Evolutionary conservation across 2,113 vertebrate genomes (phyloP).

Genomic region (Damaliscus lunatus): DNA sequence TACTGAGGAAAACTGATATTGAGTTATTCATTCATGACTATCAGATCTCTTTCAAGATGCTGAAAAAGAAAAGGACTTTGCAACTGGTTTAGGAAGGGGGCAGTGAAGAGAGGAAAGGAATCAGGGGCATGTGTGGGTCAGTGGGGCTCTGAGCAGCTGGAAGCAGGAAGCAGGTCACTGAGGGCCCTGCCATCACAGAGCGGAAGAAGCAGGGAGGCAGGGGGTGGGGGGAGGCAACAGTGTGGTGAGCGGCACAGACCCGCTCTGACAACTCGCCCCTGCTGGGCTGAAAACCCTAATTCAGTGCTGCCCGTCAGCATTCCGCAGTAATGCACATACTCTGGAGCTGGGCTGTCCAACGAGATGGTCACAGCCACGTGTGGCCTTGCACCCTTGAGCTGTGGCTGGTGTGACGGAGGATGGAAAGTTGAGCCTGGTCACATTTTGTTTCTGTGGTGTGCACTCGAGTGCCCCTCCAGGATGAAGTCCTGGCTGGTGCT

Average conservation of each 20-base stretch:
- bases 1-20: not conserved
- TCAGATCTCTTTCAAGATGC: not conserved
- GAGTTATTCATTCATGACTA: not conserved
- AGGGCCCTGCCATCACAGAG: too few relatives aligned
- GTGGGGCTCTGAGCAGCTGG: not conserved
- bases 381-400: not conserved
- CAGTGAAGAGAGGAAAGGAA: not conserved
- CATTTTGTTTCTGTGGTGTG: rapidly evolving
- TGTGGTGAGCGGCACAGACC: not conserved
- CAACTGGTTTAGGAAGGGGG: not conserved
- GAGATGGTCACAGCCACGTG: not conserved
- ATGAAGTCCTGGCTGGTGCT: not conserved
- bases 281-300: not conserved
- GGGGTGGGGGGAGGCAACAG: not conserved
- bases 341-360: not conserved
- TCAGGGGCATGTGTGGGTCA: rapidly evolving
- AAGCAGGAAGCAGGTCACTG: rapidly evolving
- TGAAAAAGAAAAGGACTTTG: not conserved
- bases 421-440: not conserved
- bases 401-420: not conserved
- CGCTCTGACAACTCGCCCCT: not conserved
- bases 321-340: rapidly evolving
- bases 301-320: not conserved
- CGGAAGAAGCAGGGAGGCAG: rapidly evolving
- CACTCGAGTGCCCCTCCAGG: rapidly evolving